Base-by-base conservation (phyloP, 2,888 invertebrate species). In the Aplocera efformata region DNA sequence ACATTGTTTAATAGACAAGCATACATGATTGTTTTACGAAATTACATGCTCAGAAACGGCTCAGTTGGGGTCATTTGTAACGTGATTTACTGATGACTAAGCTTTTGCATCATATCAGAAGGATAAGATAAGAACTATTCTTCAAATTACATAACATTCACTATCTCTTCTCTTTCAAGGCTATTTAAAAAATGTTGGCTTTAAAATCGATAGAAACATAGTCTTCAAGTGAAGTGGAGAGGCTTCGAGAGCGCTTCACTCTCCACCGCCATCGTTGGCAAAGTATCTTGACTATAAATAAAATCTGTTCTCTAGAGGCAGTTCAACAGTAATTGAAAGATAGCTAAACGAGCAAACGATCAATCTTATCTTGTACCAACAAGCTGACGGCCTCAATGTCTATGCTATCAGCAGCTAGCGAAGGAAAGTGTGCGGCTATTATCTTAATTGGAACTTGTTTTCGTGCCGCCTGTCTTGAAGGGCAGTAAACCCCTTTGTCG, bases 401-500 rank as follows among this genome's bases (percentile, higher is more conserved):
- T 20, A 17, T 1, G 38, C 9, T 32, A 39, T 32, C 39, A 1
- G 4, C 3, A 6, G 11, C 24, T 7, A 42, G 10, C 21, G 24
- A 34, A 30, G 25, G 34, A 34, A 33, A 34, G 31, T 11, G 22
- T 42, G 3, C n/a, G n/a, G 28, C 31, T 37, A 24, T 48, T 56
- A 63, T 61, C 58, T 52, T 51, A 58, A 61, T 53, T 54, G 42
- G 50, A 50, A 50, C 37, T 35, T 43, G 48, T 52, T 53, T 49
- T 51, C 50, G 48, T 53, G 6, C 1, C 1, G 29, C 57, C 47
- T n/a, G n/a, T n/a, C n/a, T 46, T 49, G 53, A 50, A 51, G 58
- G 52, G 53, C 60, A 62, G 58, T 64, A 56, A 62, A 61, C 63
- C 54, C 31, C 48, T 55, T 53, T 56, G 57, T 55, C 53, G 45